Evolutionary conservation across 1,140 invertebrate genomes (phyloP), one percentile per base, ranked within the genome.

Genomic region (Plutomurus gul): DNA sequence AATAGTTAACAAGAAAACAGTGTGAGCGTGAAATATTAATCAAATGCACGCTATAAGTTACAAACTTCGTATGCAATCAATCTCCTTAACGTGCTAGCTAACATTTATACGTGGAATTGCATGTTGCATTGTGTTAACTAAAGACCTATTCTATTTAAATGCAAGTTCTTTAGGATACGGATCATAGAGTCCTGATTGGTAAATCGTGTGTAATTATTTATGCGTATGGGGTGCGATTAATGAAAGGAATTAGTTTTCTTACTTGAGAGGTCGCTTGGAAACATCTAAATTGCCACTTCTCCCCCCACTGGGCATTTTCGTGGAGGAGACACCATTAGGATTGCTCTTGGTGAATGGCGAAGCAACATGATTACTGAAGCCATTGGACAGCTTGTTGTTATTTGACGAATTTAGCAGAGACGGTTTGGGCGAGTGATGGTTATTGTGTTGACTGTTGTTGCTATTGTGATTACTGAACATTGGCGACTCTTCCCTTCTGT

Each of bases 361-460:
- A 85, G 86, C 78, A 83, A 85, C 51, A 85, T 85, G 78, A 85
- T 84, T 77, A 79, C 86, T 84, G 83, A 87, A 84, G 82, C 78
- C 47, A 40, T 82, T 85, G 84, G 80, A 84, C 47, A 56, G 71
- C 75, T 70, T 81, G 65, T 46, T 30, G 56, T 81, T 79, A 47
- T 65, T 65, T 5, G 51, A 60, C 51, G 51, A 1, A 7, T 22
- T 43, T 27, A 75, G 49, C 37, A 73, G 70, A 36, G 75, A 76
- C 75, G 49, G 39, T 76, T 79, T 80, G 16, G 78, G 75, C 20
- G 73, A 76, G 70, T 65, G 47, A 22, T 51, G 25, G 27, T 13
- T n/a, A 65, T 22, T 51, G 47, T 65, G 56, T n/a, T 65, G 56
- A 65, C 56, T 65, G 56, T 65, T 43, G n/a, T 43, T 43, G 39